These are phyloP conservation scores for Stichodactyla helianthus DNA, from an alignment of 64 coral and sea anemone genomes.

Conservation along the genomic window DNA sequence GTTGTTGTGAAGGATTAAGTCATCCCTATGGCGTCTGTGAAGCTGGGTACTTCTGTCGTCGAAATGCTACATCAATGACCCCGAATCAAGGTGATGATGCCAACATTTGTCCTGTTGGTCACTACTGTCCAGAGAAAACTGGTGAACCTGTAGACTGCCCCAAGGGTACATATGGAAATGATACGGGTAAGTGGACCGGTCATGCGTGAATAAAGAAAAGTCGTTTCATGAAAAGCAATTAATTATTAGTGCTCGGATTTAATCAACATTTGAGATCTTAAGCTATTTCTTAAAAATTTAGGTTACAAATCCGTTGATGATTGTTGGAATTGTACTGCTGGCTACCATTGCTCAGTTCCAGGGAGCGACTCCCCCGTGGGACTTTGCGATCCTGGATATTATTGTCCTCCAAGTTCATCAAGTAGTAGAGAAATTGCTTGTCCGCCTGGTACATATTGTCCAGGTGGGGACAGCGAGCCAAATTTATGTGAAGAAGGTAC, in stretches of 20 bases:
- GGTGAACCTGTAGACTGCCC: slow-evolving; percentile 77
- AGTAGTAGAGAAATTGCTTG: slow-evolving; percentile 59
- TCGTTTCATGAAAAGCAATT: no score
- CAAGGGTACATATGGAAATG: slow-evolving; percentile 80
- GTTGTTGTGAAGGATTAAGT: slow-evolving; percentile 54
- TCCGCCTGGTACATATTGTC: slow-evolving; percentile 74
- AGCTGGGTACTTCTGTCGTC: slow-evolving; percentile 78
- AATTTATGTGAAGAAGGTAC: slow-evolving; percentile 71
- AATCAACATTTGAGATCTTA: not conserved
- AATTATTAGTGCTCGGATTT: no score
- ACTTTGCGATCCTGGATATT: slow-evolving; percentile 75
- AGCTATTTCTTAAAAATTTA: slow-evolving; percentile 7
- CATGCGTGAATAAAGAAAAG: not conserved
- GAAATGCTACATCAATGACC: slow-evolving; percentile 55
- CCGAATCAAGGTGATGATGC: slow-evolving; percentile 72
- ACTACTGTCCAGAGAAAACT: slow-evolving; percentile 78
- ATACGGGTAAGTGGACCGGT: slow-evolving; percentile 47
- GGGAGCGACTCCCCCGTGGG: slow-evolving; percentile 53
- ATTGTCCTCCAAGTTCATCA: slow-evolving; percentile 73
- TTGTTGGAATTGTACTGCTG: slow-evolving; percentile 90
- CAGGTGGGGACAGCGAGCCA: slow-evolving; percentile 60
- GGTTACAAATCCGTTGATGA: slow-evolving; percentile 80
- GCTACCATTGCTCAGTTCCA: slow-evolving; percentile 67
- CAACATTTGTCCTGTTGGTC: slow-evolving; percentile 83
- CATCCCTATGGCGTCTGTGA: slow-evolving; percentile 52